Evolutionary conservation across 2,797 vertebrate genomes (phyloP).

Genomic region (Phaenicophaeus curvirostris): DNA sequence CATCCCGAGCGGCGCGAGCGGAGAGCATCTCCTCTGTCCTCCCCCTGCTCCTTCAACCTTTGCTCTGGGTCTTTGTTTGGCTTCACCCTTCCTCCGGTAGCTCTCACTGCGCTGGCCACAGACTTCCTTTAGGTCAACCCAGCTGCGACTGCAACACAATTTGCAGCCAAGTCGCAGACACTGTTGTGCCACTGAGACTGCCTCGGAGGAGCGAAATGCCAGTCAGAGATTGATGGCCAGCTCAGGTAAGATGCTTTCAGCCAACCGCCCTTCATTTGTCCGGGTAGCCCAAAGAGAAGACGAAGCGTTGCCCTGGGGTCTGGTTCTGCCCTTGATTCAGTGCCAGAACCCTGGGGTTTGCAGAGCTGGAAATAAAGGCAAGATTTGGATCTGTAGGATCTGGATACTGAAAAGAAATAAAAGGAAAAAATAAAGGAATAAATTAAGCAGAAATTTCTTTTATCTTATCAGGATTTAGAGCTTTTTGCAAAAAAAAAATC

Average conservation of each 20-base stretch:
- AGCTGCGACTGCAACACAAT: background rate
- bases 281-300: background rate
- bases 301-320: background rate
- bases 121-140: background rate
- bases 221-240: background rate
- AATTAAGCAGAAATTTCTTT: background rate
- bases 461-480: background rate
- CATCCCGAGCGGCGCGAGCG: rapidly evolving
- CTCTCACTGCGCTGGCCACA: background rate
- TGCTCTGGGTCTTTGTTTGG: background rate
- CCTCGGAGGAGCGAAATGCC: background rate
- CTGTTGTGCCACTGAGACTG: background rate
- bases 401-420: background rate
- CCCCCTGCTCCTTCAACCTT: background rate
- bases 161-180: background rate
- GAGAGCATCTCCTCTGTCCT: background rate
- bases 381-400: background rate
- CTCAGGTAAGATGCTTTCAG: constrained; percentile 25
- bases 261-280: background rate
- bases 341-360: background rate
- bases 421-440: too few species aligned
- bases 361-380: background rate
- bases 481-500: background rate
- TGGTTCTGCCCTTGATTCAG: background rate
- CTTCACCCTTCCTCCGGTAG: constrained; percentile 31